Evolutionary conservation across 2,113 vertebrate genomes (phyloP).

Genomic region (Peromyscus polionotus): DNA sequence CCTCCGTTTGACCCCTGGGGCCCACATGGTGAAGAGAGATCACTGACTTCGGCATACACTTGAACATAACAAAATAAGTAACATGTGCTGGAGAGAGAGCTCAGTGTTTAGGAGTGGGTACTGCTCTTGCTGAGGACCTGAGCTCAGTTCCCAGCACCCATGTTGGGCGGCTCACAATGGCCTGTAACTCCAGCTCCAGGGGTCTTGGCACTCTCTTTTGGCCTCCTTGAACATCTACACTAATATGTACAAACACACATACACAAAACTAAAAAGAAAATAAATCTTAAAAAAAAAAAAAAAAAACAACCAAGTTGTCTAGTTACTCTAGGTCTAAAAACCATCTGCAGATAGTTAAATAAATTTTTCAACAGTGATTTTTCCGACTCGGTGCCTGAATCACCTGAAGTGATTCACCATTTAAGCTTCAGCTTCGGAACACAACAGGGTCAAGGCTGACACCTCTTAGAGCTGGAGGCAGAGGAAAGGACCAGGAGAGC

Average conservation of each 20-base stretch:
- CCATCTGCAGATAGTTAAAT: background rate
- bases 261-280: background rate
- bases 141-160: background rate
- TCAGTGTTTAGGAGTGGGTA: background rate
- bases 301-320: background rate
- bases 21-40: background rate
- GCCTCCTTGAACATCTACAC: background rate
- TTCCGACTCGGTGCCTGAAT: background rate
- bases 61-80: background rate
- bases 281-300: background rate
- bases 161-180: background rate
- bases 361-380: constrained; percentile 13
- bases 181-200: background rate
- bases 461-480: background rate
- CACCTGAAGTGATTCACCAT: background rate
- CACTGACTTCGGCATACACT: background rate
- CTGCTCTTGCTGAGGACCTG: background rate
- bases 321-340: background rate
- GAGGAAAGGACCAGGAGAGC: background rate
- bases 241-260: background rate
- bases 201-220: background rate
- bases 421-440: background rate
- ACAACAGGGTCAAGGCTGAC: constrained; percentile 5
- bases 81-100: background rate
- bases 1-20: background rate